These are phyloP conservation scores for Actinemys pallida DNA, from an alignment of 2,113 vertebrate genomes.

Conservation along the genomic window DNA sequence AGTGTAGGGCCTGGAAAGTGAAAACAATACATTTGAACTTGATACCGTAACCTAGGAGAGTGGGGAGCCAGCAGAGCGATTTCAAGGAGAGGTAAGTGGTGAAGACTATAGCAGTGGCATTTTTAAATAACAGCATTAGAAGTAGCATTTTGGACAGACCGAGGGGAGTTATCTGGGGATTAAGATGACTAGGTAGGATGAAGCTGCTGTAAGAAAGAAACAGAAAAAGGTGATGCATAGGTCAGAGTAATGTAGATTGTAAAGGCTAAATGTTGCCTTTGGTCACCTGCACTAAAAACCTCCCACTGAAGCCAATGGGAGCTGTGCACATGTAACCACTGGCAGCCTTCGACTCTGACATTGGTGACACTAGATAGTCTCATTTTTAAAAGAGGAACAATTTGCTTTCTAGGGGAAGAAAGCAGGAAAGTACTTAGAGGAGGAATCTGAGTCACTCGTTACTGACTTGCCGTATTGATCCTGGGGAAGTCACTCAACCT, in stretches of 20 bases:
- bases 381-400: constrained; percentile 53
- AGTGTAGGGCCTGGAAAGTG: not conserved
- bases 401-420: constrained; percentile 22
- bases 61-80: not conserved
- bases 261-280: constrained; percentile 27
- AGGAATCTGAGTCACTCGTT: not conserved
- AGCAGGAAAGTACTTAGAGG: not conserved
- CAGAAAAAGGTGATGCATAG: not conserved
- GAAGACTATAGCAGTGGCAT: no score
- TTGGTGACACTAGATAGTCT: constrained; percentile 39
- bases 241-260: not conserved
- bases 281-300: not conserved
- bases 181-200: not conserved
- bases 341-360: constrained; percentile 41
- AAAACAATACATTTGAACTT: not conserved
- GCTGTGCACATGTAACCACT: not conserved
- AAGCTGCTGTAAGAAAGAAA: not conserved
- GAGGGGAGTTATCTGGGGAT: not conserved
- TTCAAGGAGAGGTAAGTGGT: not conserved
- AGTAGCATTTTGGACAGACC: not conserved
- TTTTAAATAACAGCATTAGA: not conserved
- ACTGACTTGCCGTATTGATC: not conserved
- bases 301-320: not conserved
- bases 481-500: not conserved
- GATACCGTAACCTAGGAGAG: not conserved